These are phyloP conservation scores for Lytechinus pictus DNA, from an alignment of 35 echinoderm and acorn worm species.

Conservation along the genomic window DNA sequence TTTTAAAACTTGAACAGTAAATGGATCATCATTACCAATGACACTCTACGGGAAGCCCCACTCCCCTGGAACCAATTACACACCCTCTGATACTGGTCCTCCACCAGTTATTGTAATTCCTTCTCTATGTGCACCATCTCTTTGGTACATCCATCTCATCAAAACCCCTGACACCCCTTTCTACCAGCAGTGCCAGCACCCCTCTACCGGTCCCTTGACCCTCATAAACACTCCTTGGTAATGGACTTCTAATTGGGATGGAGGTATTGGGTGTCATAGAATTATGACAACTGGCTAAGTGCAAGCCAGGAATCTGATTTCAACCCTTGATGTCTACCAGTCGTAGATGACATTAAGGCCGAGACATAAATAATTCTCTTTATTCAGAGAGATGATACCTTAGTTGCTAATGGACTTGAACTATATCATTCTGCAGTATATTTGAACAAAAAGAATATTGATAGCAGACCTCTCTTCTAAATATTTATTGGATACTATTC, in stretches of 20 bases:
- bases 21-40: too few species aligned
- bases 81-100: not conserved
- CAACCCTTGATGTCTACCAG: constrained; percentile 6
- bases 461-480: too few species aligned
- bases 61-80: not conserved
- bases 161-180: not conserved
- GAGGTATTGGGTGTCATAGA: constrained; percentile 36
- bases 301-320: constrained; percentile 43
- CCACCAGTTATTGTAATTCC: not conserved
- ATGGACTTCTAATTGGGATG: constrained; percentile 49
- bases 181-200: constrained; percentile 16
- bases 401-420: not conserved
- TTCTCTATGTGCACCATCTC: not conserved
- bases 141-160: not conserved
- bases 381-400: not conserved
- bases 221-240: constrained; percentile 43
- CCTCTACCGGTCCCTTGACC: constrained; percentile 29
- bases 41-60: not conserved
- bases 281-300: constrained; percentile 57
- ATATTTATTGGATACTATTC: too few species aligned
- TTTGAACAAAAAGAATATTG: not conserved
- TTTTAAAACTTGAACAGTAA: too few species aligned
- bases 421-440: not conserved
- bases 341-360: not conserved
- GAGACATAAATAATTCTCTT: not conserved